Percentiles rank a stretch among this genome's conserved stretches.
phyloP scores from a whole-genome alignment of 2,888 invertebrate genomes.

The Protophormia terraenovae region DNA sequence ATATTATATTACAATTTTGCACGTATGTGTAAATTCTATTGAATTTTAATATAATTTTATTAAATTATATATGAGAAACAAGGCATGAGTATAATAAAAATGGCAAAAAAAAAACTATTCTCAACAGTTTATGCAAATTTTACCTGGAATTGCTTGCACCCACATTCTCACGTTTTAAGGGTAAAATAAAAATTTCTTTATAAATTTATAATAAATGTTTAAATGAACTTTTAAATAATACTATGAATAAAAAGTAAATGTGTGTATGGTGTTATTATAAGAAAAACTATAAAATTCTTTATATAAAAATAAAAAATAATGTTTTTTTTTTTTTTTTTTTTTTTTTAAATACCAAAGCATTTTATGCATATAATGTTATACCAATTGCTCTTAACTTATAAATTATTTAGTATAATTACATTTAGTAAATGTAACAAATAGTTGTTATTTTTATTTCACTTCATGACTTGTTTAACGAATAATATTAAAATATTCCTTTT shows the following conservation, averaged over 20 bases:
- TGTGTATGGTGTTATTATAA: neutral
- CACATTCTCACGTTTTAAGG: conserved; percentile 8
- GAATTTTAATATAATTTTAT: conserved; percentile 11
- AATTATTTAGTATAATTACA: neutral
- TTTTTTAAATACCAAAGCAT: too few relatives aligned
- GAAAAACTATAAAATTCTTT: neutral
- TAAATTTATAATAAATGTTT: neutral
- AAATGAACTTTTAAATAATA: neutral
- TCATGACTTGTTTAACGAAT: too few relatives aligned
- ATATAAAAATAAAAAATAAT: too few relatives aligned
- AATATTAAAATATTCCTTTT: too few relatives aligned
- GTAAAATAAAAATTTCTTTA: conserved; percentile 27
- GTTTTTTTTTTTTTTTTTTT: too few relatives aligned
- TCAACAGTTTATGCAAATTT: conserved; percentile 9
- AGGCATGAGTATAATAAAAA: neutral
- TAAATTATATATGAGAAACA: neutral
- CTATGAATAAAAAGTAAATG: neutral
- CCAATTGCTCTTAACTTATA: too few relatives aligned
- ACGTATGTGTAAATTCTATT: conserved; percentile 33
- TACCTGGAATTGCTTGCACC: neutral
- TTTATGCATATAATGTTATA: too few relatives aligned
- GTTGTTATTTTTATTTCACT: too few relatives aligned
- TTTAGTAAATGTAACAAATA: too few relatives aligned
- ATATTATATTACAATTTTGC: neutral
- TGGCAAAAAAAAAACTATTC: neutral